Conservation (phyloP, 2,113 vertebrate genomes). For the Laticauda colubrina region DNA sequence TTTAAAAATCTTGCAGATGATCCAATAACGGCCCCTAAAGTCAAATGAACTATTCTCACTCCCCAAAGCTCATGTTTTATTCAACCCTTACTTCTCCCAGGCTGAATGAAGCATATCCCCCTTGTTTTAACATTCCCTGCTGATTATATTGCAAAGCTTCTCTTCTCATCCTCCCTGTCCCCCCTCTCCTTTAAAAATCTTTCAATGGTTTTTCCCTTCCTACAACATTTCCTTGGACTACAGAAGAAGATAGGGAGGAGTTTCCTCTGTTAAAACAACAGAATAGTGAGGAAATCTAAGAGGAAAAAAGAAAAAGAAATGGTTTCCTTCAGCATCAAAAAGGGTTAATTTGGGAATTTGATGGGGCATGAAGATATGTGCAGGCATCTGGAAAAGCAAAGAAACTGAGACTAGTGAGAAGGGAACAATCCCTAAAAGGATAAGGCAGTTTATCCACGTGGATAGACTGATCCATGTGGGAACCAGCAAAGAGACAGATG, state of each 20-base stretch:
- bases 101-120: background rate
- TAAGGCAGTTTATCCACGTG: background rate
- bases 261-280: background rate
- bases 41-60: background rate
- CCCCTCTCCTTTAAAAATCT: background rate
- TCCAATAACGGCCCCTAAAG: background rate
- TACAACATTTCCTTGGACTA: background rate
- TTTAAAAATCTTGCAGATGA: background rate
- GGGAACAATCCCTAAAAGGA: background rate
- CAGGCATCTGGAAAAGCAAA: background rate
- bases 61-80: background rate
- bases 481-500: background rate
- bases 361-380: background rate
- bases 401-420: background rate
- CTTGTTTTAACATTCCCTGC: background rate
- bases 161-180: background rate
- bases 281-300: background rate
- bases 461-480: background rate
- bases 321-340: background rate
- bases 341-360: background rate
- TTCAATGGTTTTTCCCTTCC: background rate
- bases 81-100: background rate
- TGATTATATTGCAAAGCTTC: background rate
- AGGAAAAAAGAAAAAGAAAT: background rate
- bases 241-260: background rate